phyloP scores from a whole-genome alignment of 2,113 vertebrate genomes.

The Buteo buteo region DNA sequence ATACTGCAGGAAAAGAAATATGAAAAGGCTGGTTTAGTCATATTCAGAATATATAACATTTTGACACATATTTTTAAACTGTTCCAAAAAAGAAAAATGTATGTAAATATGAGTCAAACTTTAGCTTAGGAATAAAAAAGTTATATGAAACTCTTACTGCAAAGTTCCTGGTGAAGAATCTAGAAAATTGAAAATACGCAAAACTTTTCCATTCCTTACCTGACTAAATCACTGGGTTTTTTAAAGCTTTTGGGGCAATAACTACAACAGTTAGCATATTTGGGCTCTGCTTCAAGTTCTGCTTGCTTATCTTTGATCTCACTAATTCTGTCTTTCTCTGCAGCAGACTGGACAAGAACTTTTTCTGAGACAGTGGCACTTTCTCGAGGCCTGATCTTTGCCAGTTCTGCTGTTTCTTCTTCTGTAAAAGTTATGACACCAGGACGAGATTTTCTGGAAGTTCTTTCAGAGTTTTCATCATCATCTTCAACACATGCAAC shows the following conservation, averaged over 20 bases:
- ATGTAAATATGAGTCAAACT: neutral
- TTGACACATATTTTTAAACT: neutral
- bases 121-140: neutral
- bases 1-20: neutral
- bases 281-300: conserved; percentile 90
- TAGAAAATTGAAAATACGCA: neutral
- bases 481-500: conserved; percentile 80
- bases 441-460: conserved; percentile 79
- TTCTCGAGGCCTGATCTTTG: conserved; percentile 86
- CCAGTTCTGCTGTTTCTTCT: conserved; percentile 93
- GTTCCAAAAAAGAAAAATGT: neutral
- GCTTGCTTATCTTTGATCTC: conserved; percentile 93
- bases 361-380: conserved; percentile 93
- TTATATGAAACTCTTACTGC: neutral
- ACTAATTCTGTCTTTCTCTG: conserved; percentile 94
- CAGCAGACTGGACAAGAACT: conserved; percentile 94
- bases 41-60: neutral
- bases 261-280: conserved; percentile 91
- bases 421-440: conserved; percentile 96
- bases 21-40: neutral
- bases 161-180: neutral
- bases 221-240: conserved; percentile 96
- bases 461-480: conserved; percentile 78
- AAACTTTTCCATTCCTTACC: conserved; percentile 72
- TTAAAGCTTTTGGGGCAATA: conserved; percentile 98